Base-by-base conservation (phyloP, 2,797 vertebrate genomes). In the Sebastes wilsoni region DNA sequence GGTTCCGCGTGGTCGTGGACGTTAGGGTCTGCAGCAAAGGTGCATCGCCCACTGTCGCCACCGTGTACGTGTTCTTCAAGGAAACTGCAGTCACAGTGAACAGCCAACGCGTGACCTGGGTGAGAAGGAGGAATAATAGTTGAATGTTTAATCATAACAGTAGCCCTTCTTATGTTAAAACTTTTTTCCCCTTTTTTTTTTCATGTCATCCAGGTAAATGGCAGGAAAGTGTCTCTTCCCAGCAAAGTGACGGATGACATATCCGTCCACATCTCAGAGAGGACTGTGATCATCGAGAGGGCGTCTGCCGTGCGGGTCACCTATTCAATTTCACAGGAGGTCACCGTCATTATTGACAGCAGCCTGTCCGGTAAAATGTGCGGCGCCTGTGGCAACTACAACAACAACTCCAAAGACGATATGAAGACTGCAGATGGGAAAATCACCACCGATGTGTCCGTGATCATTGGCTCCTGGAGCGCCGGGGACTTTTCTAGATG, bases 361-460 rank as follows among this genome's bases (percentile, higher is more conserved):
- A 74, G 30, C 36, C 88, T 96, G n/a, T 80, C 81, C 1, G 84
- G 84, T 28, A 81, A 83, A 72, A 72, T 96, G 70, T 96, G 96
- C 4, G 96, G 96, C 0, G 94, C 94, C 62, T 97, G 96, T n/a
- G 96, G 96, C 55, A 96, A 96, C 92, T 96, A 94, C 77, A 95
- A 96, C 0, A 61, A 91, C 13, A 32, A 95, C 72, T 49, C 64
- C 46, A 75, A 79, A 61, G 95, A 96, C 60, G 95, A 97, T 52
- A 61, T 94, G 87, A 84, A 1, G 55, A 75, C 81, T 1, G 86
- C 93, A 56, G 74, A 89, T 58, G 93, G 91, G 27, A 89, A 87
- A 72, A 75, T 78, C 25, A 72, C 86, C 34, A 59, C 74, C 1
- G 80, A 88, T 20, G 70, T 95, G 42, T 69, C 87, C 7, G 82